Evolutionary conservation across 92 coral and sea anemone genomes (phyloP), one percentile per base, ranked within the genome.

Genomic region (Paramuricea clavata): DNA sequence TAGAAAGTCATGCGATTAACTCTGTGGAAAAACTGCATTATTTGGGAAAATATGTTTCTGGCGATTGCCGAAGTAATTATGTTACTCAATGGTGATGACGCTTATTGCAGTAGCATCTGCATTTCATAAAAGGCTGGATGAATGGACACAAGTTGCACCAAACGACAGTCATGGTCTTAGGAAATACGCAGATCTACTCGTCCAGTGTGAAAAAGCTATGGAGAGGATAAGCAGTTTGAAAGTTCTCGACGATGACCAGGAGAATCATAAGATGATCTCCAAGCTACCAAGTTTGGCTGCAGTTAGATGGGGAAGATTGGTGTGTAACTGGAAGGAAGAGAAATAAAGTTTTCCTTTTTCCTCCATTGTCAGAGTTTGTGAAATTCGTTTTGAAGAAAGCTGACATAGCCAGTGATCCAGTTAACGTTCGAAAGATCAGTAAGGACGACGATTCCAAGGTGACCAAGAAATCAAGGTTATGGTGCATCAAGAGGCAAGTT

Each of bases 251-350:
- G 72, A 65, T 0, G 16, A 26, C 39, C 72, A 65, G 28, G 72
- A 65, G 19, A 65, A 65, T 16, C 72, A 65, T 16, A 28, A 26
- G 36, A 65, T 65, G 36, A 65, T 31, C 5, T 65, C 88, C 84
- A 93, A 89, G 56, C 80, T 93, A 5, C 94, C 93, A 17, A 87
- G 89, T 4, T 93, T 82, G 73, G 76, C 88, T 1, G 92, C 90
- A 3, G 85, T 90, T 3, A 86, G 82, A 76, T 81, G 93, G 89
- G 87, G 91, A 54, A 69, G 83, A 9, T 74, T 60, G 73, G 91
- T 87, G 8, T 72, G 81, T 39, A 90, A 87, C 17, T 43, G 69
- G 49, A 87, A 83, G 74, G 34, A 69, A 26, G 87, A 76, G 50
- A 16, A 33, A 33, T 57, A 64, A 44, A n/a, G 17, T 0, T 57